Evolutionary conservation across 92 coral and sea anemone genomes (phyloP).

Genomic region (Epizoanthus stellaris): DNA sequence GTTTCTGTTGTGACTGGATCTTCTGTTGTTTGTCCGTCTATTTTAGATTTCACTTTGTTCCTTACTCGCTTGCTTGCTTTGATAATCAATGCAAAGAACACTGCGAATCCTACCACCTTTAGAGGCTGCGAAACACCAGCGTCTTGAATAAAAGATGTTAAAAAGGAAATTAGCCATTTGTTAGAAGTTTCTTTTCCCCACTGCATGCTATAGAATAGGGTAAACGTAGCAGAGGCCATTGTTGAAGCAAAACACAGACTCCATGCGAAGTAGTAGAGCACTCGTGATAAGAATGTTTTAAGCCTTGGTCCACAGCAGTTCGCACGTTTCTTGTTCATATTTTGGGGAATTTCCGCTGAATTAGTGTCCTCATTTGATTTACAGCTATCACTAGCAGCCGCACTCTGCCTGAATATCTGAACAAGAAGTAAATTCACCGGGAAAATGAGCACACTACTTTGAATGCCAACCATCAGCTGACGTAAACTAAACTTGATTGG

Average conservation of each 20-base stretch:
- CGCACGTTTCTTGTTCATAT: not conserved
- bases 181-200: slow-evolving; percentile 92
- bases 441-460: slow-evolving; percentile 84
- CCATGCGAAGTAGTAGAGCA: slow-evolving; percentile 72
- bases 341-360: not conserved
- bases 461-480: slow-evolving; percentile 82
- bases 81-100: slow-evolving; percentile 65
- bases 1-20: not conserved
- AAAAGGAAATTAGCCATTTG: slow-evolving; percentile 83
- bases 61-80: slow-evolving; percentile 50
- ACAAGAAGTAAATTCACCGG: slow-evolving; percentile 81
- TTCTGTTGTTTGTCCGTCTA: not conserved
- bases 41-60: slow-evolving; percentile 40
- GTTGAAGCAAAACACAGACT: slow-evolving; percentile 61
- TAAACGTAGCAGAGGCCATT: slow-evolving; percentile 62
- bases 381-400: slow-evolving; percentile 24
- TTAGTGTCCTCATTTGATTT: not conserved
- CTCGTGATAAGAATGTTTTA: not conserved
- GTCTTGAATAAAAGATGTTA: slow-evolving; percentile 85
- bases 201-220: slow-evolving; percentile 76
- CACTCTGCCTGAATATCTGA: slow-evolving; percentile 75
- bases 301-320: not conserved
- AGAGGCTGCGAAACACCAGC: slow-evolving; percentile 84
- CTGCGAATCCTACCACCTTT: slow-evolving; percentile 70
- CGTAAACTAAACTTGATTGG: slow-evolving; percentile 78